These are phyloP conservation scores for Charadrius vociferus DNA, from an alignment of 2,113 vertebrate genomes.

Conservation along the genomic window DNA sequence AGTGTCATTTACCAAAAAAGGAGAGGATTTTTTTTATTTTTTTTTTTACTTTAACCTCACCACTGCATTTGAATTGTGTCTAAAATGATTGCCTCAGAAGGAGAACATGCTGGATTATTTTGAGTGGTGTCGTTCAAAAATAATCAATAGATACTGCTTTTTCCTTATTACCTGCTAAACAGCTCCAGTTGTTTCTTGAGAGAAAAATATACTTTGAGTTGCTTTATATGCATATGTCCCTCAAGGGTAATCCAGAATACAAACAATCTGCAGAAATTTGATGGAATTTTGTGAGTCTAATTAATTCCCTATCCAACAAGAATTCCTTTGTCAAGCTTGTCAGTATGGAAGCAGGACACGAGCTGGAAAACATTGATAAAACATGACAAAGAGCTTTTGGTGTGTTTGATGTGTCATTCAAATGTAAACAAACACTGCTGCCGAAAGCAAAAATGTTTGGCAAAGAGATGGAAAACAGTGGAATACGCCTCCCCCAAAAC, in stretches of 20 bases:
- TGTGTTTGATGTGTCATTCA: constrained; percentile 11
- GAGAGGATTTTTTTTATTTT: not conserved
- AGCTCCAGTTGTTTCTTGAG: not conserved
- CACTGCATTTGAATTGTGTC: not conserved
- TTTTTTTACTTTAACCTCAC: not conserved
- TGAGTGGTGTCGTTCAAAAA: not conserved
- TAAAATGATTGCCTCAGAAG: not conserved
- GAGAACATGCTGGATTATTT: not conserved
- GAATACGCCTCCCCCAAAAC: not conserved
- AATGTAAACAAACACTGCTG: not conserved
- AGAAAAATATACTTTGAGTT: not conserved
- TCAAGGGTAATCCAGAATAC: not conserved
- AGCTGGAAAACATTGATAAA: constrained; percentile 43
- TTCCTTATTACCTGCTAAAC: not conserved
- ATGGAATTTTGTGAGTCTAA: not conserved
- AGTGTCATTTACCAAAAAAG: not conserved
- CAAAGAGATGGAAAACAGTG: not conserved
- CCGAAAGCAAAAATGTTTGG: not conserved
- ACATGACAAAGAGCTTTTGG: constrained; percentile 12
- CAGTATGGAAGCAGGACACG: not conserved
- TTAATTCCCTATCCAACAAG: not conserved
- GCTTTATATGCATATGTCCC: not conserved
- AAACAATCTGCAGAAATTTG: not conserved
- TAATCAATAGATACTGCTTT: not conserved
- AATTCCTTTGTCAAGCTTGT: not conserved